Percentiles rank a stretch among this genome's conserved stretches.
These are phyloP conservation scores for Epinephelus coioides DNA, from an alignment of 2,797 vertebrate genomes.

Conservation along the genomic window DNA sequence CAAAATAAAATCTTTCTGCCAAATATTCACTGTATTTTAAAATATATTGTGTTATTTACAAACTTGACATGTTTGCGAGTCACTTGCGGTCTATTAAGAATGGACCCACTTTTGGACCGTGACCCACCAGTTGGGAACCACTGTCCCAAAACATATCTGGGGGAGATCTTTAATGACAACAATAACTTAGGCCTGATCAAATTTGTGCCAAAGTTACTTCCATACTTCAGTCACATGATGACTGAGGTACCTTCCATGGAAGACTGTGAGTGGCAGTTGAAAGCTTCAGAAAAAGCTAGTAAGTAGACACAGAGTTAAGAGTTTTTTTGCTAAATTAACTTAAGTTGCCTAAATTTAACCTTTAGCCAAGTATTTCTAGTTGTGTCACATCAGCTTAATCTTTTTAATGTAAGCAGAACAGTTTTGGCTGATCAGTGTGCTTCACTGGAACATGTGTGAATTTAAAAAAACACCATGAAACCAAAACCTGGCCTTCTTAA, in stretches of 20 bases:
- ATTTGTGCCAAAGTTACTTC: not conserved
- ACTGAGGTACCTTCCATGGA: too few relatives aligned
- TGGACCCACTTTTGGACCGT: too few relatives aligned
- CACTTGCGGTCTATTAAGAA: too few relatives aligned
- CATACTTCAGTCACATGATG: not conserved
- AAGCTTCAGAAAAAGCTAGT: not conserved
- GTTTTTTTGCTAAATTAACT: not conserved
- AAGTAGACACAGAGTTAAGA: too few relatives aligned
- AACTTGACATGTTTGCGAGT: too few relatives aligned
- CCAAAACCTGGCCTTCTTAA: slow-evolving; percentile 54
- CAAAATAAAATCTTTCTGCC: too few relatives aligned
- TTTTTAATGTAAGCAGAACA: not conserved
- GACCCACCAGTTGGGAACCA: too few relatives aligned
- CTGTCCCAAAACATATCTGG: not conserved
- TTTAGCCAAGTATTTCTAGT: not conserved
- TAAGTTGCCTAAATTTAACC: not conserved
- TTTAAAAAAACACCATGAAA: slow-evolving; percentile 48
- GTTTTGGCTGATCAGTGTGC: not conserved
- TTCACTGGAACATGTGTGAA: slow-evolving; percentile 59
- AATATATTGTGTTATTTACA: too few relatives aligned
- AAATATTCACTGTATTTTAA: too few relatives aligned
- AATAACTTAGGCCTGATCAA: not conserved
- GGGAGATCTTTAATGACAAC: not conserved
- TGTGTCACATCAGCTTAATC: not conserved
- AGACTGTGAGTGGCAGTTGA: not conserved